phyloP scores from a whole-genome alignment of 1,140 invertebrate genomes.

The Patella vulgata region DNA sequence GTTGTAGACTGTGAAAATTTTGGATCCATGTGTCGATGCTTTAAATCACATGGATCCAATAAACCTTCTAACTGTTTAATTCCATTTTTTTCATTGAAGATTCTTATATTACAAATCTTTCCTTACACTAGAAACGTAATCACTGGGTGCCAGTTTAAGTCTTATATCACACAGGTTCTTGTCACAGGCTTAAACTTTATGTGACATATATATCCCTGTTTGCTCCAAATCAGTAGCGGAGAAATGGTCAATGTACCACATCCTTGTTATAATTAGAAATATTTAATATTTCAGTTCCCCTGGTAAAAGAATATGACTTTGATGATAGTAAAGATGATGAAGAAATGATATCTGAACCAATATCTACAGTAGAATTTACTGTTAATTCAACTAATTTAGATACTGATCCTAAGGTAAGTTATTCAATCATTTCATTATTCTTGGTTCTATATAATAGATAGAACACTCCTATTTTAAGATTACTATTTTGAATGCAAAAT shows the following conservation, averaged over 20 bases:
- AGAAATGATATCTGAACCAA: slow-evolving; percentile 22
- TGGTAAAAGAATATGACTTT: slow-evolving; percentile 3
- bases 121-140: too few species aligned
- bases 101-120: too few species aligned
- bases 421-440: not conserved
- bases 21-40: too few species aligned
- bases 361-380: slow-evolving; percentile 44
- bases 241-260: not conserved
- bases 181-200: too few species aligned
- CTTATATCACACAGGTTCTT: too few species aligned
- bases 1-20: too few species aligned
- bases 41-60: too few species aligned
- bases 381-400: slow-evolving; percentile 30
- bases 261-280: not conserved
- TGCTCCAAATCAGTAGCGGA: not conserved
- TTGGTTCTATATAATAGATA: slow-evolving; percentile 1
- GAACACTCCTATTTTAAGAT: not conserved
- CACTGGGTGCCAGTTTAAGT: too few species aligned
- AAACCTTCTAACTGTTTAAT: too few species aligned
- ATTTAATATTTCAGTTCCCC: not conserved
- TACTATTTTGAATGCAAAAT: too few species aligned
- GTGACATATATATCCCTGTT: too few species aligned
- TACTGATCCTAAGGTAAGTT: slow-evolving; percentile 23
- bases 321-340: slow-evolving; percentile 26
- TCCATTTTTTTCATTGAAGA: too few species aligned